Base-by-base conservation (phyloP, 2,113 vertebrate species). In the Coptodon rendalli region DNA sequence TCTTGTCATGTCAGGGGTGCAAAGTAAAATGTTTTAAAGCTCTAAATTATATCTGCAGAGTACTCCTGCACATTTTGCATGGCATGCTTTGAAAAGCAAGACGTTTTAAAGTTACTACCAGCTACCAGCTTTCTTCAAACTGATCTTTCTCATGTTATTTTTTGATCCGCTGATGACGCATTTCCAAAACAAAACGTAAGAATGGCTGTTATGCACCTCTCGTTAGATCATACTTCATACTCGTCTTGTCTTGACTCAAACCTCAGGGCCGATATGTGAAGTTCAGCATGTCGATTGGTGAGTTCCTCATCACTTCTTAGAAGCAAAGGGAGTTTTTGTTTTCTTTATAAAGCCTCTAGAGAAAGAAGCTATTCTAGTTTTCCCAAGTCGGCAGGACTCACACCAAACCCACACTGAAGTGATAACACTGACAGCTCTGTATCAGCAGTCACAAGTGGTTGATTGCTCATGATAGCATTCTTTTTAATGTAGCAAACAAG, bases 221-320 rank as follows among this genome's bases (percentile, higher is more conserved):
- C 3, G 7, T 31, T 6, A 31, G 16, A 50, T 31, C 27, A 31
- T 78, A 7, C 43, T 68, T 68, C 34, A 38, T 68, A 38, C 10
- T 16, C 2, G 27, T 31, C 71, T 50, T 78, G 31, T 31, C 14
- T 31, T 50, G 24, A 78, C 43, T 7, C 43, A 50, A 78, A 78
- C 24, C 27, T 78, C 0, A 0, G 22, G 8, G 11, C 63, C 6
- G 6, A 85, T 63, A n/a, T 76, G 19, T 48, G 27, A 13, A 80
- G 14, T 86, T 83, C 73, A 56, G 80, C 56, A 54, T 27, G 13
- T 8, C 80, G n/a, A 16, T 52, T 81, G 6, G 4, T 12, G 1
- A 93, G 88, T 92, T 92, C 86, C 92, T 85, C 80, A 17, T 85
- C 9, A 12, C 43, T 95, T 93, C 89, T 61, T 14, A 81, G 85